Base-by-base conservation (phyloP, 1,140 invertebrate genomes). In the Scaptomyza pallida region DNA sequence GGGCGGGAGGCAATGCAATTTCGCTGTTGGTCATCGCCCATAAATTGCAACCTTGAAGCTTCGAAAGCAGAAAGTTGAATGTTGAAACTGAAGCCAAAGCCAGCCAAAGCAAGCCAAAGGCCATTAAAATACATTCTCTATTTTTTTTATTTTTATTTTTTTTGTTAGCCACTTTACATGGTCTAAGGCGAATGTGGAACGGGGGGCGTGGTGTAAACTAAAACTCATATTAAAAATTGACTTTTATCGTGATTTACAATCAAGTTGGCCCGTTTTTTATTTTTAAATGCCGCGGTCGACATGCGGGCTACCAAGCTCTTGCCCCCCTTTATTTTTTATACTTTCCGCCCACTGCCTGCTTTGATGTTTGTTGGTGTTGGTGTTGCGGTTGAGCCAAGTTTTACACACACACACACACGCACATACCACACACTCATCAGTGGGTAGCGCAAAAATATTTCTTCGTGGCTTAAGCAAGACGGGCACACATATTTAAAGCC, bases 151-250 rank as follows among this genome's bases (percentile, higher is more conserved):
- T 41, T 23, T 48, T 63, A 51, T 65, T 76, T 57, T 73, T 67
- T 67, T 62, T 44, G 47, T 41, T 47, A 35, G 45, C 64, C 64
- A 74, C 75, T 77, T 77, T 77, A 77, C 67, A 61, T 71, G 67
- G 2, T 5, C 2, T 13, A 21, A 8, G 9, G 26, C 26, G 5
- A 43, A 16, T 47, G 45, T 47, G 44, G n/a, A 15, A 12, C 13
- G 10, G 8, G 5, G 37, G 45, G 30, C 52, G 51, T 50, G 73
- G 81, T 64, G 68, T 82, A 72, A 88, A 77, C 82, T 86, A 86
- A 86, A 88, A 86, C 82, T 86, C 82, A 78, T 86, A 86, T 86
- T 86, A 86, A 86, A 86, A 86, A 86, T 86, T 86, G 82, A 86
- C 82, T 86, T 86, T 86, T 86, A 86, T 86, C 82, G 82, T 86